phyloP scores from a whole-genome alignment of 2,888 invertebrate species.

The Smittia sp. region DNA sequence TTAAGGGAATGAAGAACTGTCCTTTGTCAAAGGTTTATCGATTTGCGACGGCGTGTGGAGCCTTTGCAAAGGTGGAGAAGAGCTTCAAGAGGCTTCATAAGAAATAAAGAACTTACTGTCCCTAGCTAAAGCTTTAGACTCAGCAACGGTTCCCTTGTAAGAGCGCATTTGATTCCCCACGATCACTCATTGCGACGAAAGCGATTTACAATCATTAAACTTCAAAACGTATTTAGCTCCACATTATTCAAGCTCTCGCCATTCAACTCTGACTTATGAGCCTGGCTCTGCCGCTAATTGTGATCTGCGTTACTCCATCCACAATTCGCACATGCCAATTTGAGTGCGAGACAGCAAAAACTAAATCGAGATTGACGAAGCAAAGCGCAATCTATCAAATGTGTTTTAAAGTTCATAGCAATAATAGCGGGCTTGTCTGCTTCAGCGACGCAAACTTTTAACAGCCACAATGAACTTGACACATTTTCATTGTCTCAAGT shows the following conservation, averaged over 20 bases:
- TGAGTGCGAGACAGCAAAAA: neutral
- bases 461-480: constrained; percentile 21
- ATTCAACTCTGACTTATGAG: neutral
- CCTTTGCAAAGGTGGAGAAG: too few relatives aligned
- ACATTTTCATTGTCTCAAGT: constrained; percentile 10
- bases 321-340: constrained; percentile 5
- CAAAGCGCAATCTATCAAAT: neutral
- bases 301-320: neutral
- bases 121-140: too few relatives aligned
- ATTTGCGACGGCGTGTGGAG: too few relatives aligned
- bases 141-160: too few relatives aligned
- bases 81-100: too few relatives aligned
- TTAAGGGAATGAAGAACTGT: too few relatives aligned
- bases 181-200: too few relatives aligned
- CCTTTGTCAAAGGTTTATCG: too few relatives aligned
- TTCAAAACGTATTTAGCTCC: too few relatives aligned
- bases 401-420: constrained; percentile 16
- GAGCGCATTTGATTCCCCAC: too few relatives aligned
- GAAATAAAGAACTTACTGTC: too few relatives aligned
- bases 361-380: neutral
- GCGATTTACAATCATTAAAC: too few relatives aligned
- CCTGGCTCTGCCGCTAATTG: neutral
- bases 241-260: neutral
- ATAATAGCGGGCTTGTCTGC: neutral
- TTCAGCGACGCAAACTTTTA: neutral